Evolutionary conservation across 2,113 vertebrate genomes (phyloP), one percentile per base, ranked within the genome.

Genomic region (Elephantulus edwardii): DNA sequence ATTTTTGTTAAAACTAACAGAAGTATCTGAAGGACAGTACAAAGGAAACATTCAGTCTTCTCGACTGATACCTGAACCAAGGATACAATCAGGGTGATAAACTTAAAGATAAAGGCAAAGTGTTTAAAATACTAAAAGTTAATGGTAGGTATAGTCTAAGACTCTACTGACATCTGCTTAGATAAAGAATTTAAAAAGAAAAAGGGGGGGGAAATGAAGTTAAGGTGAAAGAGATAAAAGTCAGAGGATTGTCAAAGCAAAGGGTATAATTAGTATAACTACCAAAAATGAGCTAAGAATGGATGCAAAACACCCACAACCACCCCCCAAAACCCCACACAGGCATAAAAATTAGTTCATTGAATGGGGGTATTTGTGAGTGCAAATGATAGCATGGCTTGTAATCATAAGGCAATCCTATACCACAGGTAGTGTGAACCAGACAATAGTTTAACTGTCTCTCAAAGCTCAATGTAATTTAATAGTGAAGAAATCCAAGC

Each of bases 381-480:
- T 13, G 28, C 38, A 30, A 5, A 50, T 74, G 14, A 33, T 68
- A 76, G 35, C 14, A 16, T 79, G 26, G 3, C n/a, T 28, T 86
- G 78, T 77, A 54, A 89, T 77, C 83, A 77, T 70, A 70, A 38
- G 14, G 6, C 50, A 94, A 26, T 26, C 16, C 38, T 70, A 72
- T 79, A 91, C 50, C 17, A 70, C 8, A 40, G 9, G 30, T 6
- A 60, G 4, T 80, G 2, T 58, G 77, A 16, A 38, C 33, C 62
- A 38, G 13, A 82, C 8, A 87, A 44, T 11, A 58, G 33, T 88
- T 76, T 83, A 76, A 88, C 10, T 62, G 14, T 80, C 8, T 54
- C 75, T 83, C 77, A 80, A 93, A 93, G 52, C 5, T 76, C 74
- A 66, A 38, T 70, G 26, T 30, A 82, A 72, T 82, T 64, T 95